Base-by-base conservation (phyloP, 1,140 invertebrate genomes). In the Ceratosolen solmsi region DNA sequence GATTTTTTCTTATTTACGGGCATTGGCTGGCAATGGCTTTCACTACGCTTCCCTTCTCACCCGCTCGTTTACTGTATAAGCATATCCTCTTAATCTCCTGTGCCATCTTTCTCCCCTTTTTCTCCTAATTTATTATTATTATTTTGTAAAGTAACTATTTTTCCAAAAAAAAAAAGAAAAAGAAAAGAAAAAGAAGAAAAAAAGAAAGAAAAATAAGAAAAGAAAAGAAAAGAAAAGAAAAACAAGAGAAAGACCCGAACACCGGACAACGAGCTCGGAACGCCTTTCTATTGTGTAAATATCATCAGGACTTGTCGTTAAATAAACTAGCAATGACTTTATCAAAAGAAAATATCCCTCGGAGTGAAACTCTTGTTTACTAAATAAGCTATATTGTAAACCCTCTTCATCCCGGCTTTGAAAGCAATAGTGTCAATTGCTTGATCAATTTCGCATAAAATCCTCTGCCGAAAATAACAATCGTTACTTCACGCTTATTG, bases 1-100 rank as follows among this genome's bases (percentile, higher is more conserved):
- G 51, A 76, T 77, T 88, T 86, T 88, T 65, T 82, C 74, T 79
- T 89, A 87, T 89, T 89, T 88, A 88, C 85, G 83, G 81, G 83
- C 80, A 84, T 81, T 79, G 60, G 68, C 71, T 25, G 74, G 60
- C 63, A 68, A 86, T 82, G 63, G 27, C 17, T 49, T 27, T 65
- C 15, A n/a, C 58, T 76, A 36, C 1, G 22, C n/a, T 71, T 36
- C 58, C 27, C 20, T 30, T 68, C 49, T 38, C 33, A 46, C 30
- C 46, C 0, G 41, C 9, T 73, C 51, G 65, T 56, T 71, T 56
- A 51, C 30, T 38, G n/a, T 54, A 15, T 54, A 8, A 27, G 22
- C 76, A 30, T 27, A 84, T 84, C 84, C 65, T 86, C 84, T 85
- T 74, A 83, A 84, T 79, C 81, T 75, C 80, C 72, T 79, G 58